These are phyloP conservation scores for Alectoris magna DNA, from an alignment of 2,797 vertebrate genomes.

Conservation along the genomic window DNA sequence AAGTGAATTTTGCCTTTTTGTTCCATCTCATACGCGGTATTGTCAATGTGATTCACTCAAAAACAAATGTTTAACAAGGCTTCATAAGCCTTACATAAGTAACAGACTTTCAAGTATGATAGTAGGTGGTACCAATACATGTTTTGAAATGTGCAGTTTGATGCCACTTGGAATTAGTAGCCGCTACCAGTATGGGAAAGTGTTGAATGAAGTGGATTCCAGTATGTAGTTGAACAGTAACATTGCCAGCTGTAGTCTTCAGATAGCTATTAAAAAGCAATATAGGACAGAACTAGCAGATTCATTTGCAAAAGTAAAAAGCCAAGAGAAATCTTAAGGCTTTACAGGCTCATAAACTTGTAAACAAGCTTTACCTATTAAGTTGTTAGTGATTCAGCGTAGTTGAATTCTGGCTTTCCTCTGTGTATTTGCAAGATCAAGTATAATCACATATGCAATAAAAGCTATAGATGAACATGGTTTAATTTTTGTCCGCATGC, in stretches of 20 bases:
- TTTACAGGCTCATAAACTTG: background rate
- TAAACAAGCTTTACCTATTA: background rate
- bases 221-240: background rate
- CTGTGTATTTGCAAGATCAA: background rate
- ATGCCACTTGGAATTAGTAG: background rate
- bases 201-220: background rate
- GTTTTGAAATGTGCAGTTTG: background rate
- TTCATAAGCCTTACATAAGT: background rate
- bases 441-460: background rate
- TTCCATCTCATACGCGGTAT: background rate
- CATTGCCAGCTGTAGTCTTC: background rate
- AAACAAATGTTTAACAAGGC: background rate
- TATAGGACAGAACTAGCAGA: background rate
- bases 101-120: background rate
- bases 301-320: slow-evolving; percentile 21
- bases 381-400: background rate
- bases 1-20: background rate
- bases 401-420: background rate
- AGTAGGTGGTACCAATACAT: background rate
- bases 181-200: background rate
- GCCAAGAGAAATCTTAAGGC: background rate
- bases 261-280: slow-evolving; percentile 9
- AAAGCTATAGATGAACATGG: background rate
- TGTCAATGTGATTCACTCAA: background rate
- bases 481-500: background rate